Evolutionary conservation across 1,140 invertebrate species (phyloP), one percentile per base, ranked within the genome.

Genomic region (Berghia stephanieae): DNA sequence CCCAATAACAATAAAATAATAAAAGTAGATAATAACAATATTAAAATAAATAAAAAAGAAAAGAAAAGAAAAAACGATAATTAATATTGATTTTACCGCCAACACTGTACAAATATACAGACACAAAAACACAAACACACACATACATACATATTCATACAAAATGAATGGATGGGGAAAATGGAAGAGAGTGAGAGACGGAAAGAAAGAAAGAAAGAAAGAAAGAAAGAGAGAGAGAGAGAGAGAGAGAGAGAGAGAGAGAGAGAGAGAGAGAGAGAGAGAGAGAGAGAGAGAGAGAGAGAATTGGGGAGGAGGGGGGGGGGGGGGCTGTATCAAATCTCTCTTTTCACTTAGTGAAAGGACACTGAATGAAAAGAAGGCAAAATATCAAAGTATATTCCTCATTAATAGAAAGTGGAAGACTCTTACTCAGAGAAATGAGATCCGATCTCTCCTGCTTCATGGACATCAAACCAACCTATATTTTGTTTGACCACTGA

Each of bases 401-500:
- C n/a, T n/a, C n/a, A n/a, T n/a, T n/a, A n/a, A n/a, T n/a, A 68
- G 18, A 21, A 16, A 60, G 16, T 60, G 21, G 67, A 52, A 24
- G 40, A 67, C 6, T 31, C 66, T 94, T 93, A 85, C 95, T 96
- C 96, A 34, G 85, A 81, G 49, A 88, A 82, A 67, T 82, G 66
- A 24, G 87, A 83, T 57, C 77, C 86, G 42, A 88, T 78, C 67
- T 86, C 82, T 13, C 86, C 85, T 10, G 80, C 77, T 31, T 83
- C 80, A 57, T 84, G 93, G 3, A 93, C 92, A 86, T 98, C 96
- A 87, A 95, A 97, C 96, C 96, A 98, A 52, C 93, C 90, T 83
- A 97, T 95, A 81, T 97, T 95, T 89, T 97, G 96, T 13, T 94
- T 92, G 5, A 98, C 89, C 2, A 96, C 93, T 0, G 94, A 90